phyloP scores from a whole-genome alignment of 2,797 vertebrate species.

The Sarcophilus harrisii region DNA sequence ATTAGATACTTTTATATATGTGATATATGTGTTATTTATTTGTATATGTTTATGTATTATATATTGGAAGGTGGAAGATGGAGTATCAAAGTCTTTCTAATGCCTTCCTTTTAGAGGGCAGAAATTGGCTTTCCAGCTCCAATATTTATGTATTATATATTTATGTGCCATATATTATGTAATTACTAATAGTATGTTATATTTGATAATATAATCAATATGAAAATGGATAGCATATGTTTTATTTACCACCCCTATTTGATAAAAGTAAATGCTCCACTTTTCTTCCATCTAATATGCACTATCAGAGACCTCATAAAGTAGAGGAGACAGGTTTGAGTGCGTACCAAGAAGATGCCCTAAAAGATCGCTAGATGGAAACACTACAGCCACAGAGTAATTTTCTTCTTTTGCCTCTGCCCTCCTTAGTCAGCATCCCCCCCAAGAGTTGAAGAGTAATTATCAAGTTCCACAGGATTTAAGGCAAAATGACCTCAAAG shows the following conservation, averaged over 20 bases:
- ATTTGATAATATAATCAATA: neutral
- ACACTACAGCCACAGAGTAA: neutral
- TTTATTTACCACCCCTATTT: neutral
- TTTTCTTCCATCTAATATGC: neutral
- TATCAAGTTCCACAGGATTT: neutral
- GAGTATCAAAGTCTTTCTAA: too few species aligned
- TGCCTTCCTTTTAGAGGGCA: too few species aligned
- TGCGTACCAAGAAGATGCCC: neutral
- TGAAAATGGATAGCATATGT: neutral
- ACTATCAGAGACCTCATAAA: neutral
- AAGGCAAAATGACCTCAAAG: neutral
- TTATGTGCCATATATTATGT: too few species aligned
- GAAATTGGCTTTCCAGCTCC: too few species aligned
- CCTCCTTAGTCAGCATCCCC: neutral
- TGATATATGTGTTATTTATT: too few species aligned
- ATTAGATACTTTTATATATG: too few species aligned
- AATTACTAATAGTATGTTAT: neutral
- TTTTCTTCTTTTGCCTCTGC: neutral
- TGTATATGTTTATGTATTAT: too few species aligned
- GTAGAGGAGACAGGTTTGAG: neutral
- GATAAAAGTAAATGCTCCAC: neutral
- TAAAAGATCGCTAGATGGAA: neutral
- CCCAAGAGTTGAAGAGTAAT: fast-evolving
- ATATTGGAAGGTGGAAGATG: too few species aligned
- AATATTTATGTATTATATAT: too few species aligned